These are phyloP conservation scores for Amblyraja radiata DNA, from an alignment of 2,797 vertebrate genomes.

Conservation along the genomic window DNA sequence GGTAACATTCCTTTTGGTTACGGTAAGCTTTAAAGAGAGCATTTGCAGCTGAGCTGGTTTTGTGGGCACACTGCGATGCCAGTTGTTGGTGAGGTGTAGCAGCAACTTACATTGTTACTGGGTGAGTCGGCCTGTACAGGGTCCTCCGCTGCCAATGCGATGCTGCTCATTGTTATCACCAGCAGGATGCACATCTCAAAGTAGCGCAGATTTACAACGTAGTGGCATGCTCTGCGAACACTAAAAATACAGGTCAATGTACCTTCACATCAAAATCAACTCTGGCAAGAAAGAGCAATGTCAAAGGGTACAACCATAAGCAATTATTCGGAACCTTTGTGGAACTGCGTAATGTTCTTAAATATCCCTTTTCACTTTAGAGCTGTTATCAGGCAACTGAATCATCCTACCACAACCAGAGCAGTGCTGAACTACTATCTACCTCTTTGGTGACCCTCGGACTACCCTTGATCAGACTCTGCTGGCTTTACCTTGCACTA, in stretches of 20 bases:
- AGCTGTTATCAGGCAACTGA: too few species aligned
- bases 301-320: not conserved
- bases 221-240: constrained; percentile 83
- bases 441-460: too few species aligned
- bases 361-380: not conserved
- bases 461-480: too few species aligned
- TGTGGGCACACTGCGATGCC: not conserved
- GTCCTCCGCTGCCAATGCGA: constrained; percentile 88
- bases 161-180: constrained; percentile 91
- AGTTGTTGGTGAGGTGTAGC: not conserved
- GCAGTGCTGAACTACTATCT: too few species aligned
- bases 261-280: not conserved
- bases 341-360: not conserved
- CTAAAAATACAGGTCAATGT: constrained; percentile 50
- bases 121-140: constrained; percentile 79
- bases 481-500: too few species aligned
- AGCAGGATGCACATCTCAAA: constrained; percentile 95
- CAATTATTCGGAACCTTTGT: not conserved
- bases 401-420: too few species aligned
- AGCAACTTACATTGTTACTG: constrained; percentile 76
- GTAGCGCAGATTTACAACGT: constrained; percentile 84
- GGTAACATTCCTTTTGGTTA: not conserved
- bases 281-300: not conserved
- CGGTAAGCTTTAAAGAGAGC: not conserved
- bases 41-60: not conserved